phyloP scores from a whole-genome alignment of 1,140 invertebrate genomes.

The Drosophila bocki region DNA sequence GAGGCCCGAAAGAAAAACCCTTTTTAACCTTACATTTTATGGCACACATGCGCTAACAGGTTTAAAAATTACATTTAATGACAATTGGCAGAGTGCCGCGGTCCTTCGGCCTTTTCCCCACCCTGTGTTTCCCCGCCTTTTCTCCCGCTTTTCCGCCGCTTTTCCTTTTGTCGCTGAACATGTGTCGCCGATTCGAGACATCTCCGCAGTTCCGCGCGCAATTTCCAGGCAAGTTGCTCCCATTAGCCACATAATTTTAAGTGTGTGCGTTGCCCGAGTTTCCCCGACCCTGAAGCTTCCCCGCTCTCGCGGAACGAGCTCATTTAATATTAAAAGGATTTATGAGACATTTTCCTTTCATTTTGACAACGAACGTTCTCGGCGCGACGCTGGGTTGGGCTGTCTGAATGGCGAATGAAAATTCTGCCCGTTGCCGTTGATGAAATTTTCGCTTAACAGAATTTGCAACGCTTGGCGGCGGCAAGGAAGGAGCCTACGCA shows the following conservation, averaged over 20 bases:
- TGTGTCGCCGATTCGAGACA: conserved; percentile 66
- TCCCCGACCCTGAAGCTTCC: conserved; percentile 1
- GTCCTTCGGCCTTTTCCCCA: conserved; percentile 17
- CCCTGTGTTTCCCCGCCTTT: neutral
- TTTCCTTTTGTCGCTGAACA: conserved; percentile 38
- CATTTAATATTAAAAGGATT: conserved; percentile 84
- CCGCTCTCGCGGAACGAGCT: conserved; percentile 62
- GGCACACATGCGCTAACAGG: conserved; percentile 78
- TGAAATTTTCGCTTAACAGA: conserved; percentile 83
- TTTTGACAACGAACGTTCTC: conserved; percentile 73
- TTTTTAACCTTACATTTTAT: conserved; percentile 72
- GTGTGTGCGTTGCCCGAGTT: conserved; percentile 73
- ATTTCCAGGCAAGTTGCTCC: conserved; percentile 82
- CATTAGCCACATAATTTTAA: conserved; percentile 84
- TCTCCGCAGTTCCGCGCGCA: conserved; percentile 59
- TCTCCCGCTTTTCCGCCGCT: conserved; percentile 10
- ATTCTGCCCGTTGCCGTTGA: conserved; percentile 69
- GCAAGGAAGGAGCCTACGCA: conserved; percentile 60
- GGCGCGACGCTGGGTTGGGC: conserved; percentile 1
- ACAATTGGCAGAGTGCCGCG: conserved; percentile 68
- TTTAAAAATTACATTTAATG: conserved; percentile 84
- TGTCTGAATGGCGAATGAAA: conserved; percentile 70
- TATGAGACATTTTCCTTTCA: conserved; percentile 84
- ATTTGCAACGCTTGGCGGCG: conserved; percentile 76
- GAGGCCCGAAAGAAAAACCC: conserved; percentile 48